A percentile compares a stretch with the other conserved stretches of the same genome.
These are phyloP conservation scores for Apostichopus japonicus DNA, from an alignment of 35 echinoderm and acorn worm genomes.

Conservation along the genomic window DNA sequence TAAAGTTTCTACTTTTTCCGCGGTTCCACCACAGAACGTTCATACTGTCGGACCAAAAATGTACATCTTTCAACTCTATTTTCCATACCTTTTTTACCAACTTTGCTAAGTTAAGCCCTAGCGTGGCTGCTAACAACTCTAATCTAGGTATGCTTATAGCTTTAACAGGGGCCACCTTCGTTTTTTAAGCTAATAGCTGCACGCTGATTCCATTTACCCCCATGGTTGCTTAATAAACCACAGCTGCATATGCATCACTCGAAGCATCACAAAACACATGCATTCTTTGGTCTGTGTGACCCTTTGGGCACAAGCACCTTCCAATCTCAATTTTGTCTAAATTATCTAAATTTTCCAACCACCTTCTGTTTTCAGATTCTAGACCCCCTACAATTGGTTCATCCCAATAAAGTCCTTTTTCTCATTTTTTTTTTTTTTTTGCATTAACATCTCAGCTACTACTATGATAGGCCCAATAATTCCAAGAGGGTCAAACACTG, in stretches of 20 bases:
- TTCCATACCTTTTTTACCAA: not conserved
- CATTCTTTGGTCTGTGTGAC: too few relatives aligned
- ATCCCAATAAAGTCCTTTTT: slow-evolving; percentile 55
- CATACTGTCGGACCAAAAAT: slow-evolving; percentile 61
- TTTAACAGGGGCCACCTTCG: slow-evolving; percentile 44
- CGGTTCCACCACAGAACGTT: slow-evolving; percentile 55
- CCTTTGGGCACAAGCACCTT: too few relatives aligned
- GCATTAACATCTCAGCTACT: slow-evolving; percentile 33
- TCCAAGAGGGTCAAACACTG: slow-evolving; percentile 60
- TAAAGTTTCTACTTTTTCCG: slow-evolving; percentile 49
- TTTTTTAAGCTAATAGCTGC: too few relatives aligned
- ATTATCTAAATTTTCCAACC: too few relatives aligned
- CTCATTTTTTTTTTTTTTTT: slow-evolving; percentile 39
- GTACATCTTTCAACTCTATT: slow-evolving; percentile 34
- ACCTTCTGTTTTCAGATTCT: slow-evolving; percentile 31
- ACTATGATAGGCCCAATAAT: slow-evolving; percentile 26
- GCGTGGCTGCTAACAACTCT: slow-evolving; percentile 49
- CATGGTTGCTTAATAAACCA: too few relatives aligned
- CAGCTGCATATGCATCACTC: too few relatives aligned
- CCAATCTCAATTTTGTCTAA: too few relatives aligned
- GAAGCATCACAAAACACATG: too few relatives aligned
- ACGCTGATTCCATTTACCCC: too few relatives aligned
- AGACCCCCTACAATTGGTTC: slow-evolving; percentile 39
- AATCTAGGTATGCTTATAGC: slow-evolving; percentile 59
- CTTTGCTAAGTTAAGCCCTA: slow-evolving; percentile 46